Percentiles rank a stretch among this genome's conserved stretches.
phyloP scores from a whole-genome alignment of 2,113 vertebrate species.

The Apistogramma diplotaenia region DNA sequence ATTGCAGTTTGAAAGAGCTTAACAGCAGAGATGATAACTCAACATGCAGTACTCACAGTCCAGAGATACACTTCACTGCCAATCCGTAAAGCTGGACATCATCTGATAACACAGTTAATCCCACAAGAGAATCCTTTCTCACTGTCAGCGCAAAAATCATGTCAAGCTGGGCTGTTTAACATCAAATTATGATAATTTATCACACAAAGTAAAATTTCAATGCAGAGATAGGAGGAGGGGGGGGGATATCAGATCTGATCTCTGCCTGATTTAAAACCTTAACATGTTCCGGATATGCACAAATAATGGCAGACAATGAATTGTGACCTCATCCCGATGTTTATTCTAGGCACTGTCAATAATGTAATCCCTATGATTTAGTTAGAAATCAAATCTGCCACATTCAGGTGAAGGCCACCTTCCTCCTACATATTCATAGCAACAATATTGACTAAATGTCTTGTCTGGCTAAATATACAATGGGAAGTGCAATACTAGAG shows the following conservation, averaged over 20 bases:
- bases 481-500: conserved; percentile 37
- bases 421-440: conserved; percentile 72
- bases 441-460: conserved; percentile 70
- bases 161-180: conserved; percentile 21
- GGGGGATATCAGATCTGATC: not conserved
- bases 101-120: conserved; percentile 41
- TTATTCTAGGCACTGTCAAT: conserved; percentile 71
- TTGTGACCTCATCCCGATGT: conserved; percentile 65
- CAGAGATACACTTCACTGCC: conserved; percentile 21
- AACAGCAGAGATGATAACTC: not conserved
- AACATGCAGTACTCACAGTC: conserved; percentile 2
- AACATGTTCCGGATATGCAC: not conserved
- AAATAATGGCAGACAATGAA: conserved; percentile 49
- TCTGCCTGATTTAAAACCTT: not conserved
- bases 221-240: not conserved
- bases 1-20: not conserved
- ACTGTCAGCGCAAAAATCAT: not conserved
- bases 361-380: conserved; percentile 73
- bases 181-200: conserved; percentile 45
- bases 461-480: conserved; percentile 54
- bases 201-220: conserved; percentile 15
- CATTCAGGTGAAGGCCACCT: conserved; percentile 64
- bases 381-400: conserved; percentile 68
- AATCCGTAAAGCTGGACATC: conserved; percentile 12
- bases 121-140: not conserved